Conservation (phyloP, 2,113 vertebrate species). For the Pyxicephalus adspersus region DNA sequence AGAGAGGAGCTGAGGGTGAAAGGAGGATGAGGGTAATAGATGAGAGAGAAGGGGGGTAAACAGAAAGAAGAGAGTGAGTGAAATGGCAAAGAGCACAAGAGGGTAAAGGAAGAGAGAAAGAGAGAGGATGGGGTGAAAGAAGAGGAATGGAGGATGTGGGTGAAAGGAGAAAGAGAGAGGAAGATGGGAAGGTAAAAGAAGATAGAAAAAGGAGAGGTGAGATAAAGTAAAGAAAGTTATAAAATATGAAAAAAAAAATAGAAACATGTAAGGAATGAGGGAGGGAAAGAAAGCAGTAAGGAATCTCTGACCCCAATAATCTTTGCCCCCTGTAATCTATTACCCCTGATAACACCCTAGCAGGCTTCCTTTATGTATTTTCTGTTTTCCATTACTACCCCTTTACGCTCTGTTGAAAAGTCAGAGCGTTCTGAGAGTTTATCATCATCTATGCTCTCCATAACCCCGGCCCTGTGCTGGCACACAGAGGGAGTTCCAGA, state of each 20-base stretch:
- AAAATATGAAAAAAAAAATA: fast-evolving
- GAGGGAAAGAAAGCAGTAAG: too few relatives aligned
- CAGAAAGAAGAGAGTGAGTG: not conserved
- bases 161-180: not conserved
- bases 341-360: too few relatives aligned
- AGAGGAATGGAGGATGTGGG: not conserved
- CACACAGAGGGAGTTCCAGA: not conserved
- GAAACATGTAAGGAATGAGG: not conserved
- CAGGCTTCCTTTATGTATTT: too few relatives aligned
- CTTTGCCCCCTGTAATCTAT: too few relatives aligned
- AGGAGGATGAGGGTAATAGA: not conserved
- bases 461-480: too few relatives aligned
- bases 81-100: not conserved
- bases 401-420: too few relatives aligned
- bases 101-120: slow-evolving; percentile 20
- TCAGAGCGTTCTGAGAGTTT: too few relatives aligned
- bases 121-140: not conserved
- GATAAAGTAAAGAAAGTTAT: not conserved
- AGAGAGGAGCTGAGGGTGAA: not conserved
- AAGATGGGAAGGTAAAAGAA: not conserved
- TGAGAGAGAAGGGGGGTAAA: not conserved
- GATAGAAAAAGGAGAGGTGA: too few relatives aligned
- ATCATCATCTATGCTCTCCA: too few relatives aligned
- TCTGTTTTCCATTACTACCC: too few relatives aligned
- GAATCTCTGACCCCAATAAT: too few relatives aligned